These are phyloP conservation scores for Drosophila subquinaria DNA, from an alignment of 2,888 invertebrate genomes.

Conservation along the genomic window DNA sequence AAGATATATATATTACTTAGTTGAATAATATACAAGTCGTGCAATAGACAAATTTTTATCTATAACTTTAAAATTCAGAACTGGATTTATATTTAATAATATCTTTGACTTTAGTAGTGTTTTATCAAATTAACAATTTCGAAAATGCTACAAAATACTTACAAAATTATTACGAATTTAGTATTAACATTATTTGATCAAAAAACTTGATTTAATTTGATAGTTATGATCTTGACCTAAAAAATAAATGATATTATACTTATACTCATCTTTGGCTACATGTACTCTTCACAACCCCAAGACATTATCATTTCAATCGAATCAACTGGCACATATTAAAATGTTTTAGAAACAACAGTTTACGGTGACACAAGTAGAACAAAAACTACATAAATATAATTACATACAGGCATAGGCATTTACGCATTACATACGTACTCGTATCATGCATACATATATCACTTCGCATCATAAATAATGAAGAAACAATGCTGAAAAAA, in stretches of 20 bases:
- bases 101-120: slow-evolving; percentile 53
- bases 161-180: slow-evolving; percentile 56
- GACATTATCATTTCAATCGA: slow-evolving; percentile 62
- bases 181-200: slow-evolving; percentile 15
- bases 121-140: slow-evolving; percentile 34
- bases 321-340: slow-evolving; percentile 68
- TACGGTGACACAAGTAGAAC: slow-evolving; percentile 55
- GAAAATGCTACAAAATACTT: slow-evolving; percentile 24
- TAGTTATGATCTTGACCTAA: slow-evolving; percentile 11
- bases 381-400: slow-evolving; percentile 34
- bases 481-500: slow-evolving; percentile 47
- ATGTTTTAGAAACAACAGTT: slow-evolving; percentile 56
- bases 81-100: slow-evolving; percentile 10
- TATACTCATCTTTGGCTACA: slow-evolving; percentile 49
- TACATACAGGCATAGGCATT: slow-evolving; percentile 31
- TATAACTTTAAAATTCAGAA: slow-evolving; percentile 16
- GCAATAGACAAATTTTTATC: slow-evolving; percentile 40
- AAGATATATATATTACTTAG: slow-evolving; percentile 24
- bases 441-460: slow-evolving; percentile 42
- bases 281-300: slow-evolving; percentile 47
- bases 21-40: slow-evolving; percentile 29
- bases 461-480: slow-evolving; percentile 33
- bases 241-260: slow-evolving; percentile 22
- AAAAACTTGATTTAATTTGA: slow-evolving; percentile 22
- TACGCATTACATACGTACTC: slow-evolving; percentile 11